phyloP scores from a whole-genome alignment of 2,888 invertebrate genomes.

The Ceratothoa steindachneri region DNA sequence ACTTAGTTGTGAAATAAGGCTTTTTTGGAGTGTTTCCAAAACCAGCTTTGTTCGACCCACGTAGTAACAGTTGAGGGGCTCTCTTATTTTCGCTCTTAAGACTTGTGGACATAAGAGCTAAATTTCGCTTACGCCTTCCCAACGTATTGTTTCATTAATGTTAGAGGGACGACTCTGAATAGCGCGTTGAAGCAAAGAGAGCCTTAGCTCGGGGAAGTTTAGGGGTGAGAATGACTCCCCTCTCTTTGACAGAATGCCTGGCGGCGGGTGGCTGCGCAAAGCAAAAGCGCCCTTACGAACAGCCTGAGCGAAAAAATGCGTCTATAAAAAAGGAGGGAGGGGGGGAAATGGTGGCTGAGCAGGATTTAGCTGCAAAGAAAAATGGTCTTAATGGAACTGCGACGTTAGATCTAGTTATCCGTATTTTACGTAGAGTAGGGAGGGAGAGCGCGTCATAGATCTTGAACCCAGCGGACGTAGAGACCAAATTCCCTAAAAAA shows the following conservation, averaged over 20 bases:
- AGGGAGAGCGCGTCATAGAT: neutral
- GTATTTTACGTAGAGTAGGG: neutral
- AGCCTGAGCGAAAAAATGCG: neutral
- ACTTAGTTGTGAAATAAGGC: constrained; percentile 10
- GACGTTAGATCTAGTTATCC: constrained; percentile 12
- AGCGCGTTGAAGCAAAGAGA: neutral
- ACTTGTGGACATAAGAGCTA: neutral
- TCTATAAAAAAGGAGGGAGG: constrained; percentile 15
- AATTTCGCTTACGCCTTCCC: constrained; percentile 8
- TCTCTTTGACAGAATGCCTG: neutral
- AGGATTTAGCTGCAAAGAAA: constrained; percentile 8
- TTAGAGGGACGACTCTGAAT: neutral
- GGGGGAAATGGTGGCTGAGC: constrained; percentile 8
- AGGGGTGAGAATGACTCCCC: neutral
- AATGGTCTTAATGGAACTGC: constrained; percentile 10
- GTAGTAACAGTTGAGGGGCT: neutral
- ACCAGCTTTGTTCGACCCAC: constrained; percentile 13
- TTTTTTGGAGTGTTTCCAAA: constrained; percentile 3
- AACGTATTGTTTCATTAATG: constrained; percentile 10
- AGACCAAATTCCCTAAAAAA: neutral
- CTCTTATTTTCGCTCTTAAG: neutral
- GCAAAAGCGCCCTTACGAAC: constrained; percentile 6
- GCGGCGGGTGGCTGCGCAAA: neutral
- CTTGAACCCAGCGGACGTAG: neutral
- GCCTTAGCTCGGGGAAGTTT: neutral